Evolutionary conservation across 2,888 invertebrate genomes (phyloP).

Genomic region (Drosophila multiciliata): DNA sequence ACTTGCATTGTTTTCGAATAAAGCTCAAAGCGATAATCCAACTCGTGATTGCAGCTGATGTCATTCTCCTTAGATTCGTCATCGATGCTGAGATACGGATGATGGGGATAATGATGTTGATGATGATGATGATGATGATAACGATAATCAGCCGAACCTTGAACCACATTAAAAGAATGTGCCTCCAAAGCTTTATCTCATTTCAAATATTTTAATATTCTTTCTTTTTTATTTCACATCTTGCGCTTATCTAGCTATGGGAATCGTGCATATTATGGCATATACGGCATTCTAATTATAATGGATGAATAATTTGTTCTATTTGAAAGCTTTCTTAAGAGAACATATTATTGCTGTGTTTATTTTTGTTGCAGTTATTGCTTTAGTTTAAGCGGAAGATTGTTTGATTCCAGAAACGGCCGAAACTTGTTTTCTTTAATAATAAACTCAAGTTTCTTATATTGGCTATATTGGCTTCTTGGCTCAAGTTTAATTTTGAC

Average conservation of each 20-base stretch:
- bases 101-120: constrained; percentile 10
- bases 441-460: neutral
- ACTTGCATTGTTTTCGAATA: neutral
- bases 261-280: neutral
- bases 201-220: constrained; percentile 11
- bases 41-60: constrained; percentile 19
- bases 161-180: constrained; percentile 44
- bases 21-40: neutral
- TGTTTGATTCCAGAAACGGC: neutral
- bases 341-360: neutral
- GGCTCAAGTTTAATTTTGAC: neutral
- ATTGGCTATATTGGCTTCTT: neutral
- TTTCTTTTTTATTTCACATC: constrained; percentile 25
- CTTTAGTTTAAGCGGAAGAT: neutral
- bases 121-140: constrained; percentile 25
- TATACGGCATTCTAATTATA: neutral
- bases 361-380: neutral
- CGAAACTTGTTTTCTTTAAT: neutral
- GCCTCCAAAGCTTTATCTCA: constrained; percentile 22
- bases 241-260: constrained; percentile 31
- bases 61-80: constrained; percentile 47
- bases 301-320: neutral
- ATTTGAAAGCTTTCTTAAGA: neutral
- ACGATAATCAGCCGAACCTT: constrained; percentile 49
- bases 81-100: constrained; percentile 34